Base-by-base conservation (phyloP, 1,140 invertebrate genomes). In the Cherax quadricarinatus region DNA sequence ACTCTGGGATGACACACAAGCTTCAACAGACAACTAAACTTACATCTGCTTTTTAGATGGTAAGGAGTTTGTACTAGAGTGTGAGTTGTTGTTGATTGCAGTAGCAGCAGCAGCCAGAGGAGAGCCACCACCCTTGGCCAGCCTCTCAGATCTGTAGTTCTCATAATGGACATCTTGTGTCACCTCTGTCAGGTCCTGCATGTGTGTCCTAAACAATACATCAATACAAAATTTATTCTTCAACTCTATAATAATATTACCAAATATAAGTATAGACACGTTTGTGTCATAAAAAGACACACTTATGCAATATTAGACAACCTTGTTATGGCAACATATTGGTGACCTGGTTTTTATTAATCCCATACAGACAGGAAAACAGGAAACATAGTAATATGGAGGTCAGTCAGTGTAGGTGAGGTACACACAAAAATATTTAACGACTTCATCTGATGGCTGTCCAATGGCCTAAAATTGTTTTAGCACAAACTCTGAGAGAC, bases 121-220 rank as follows among this genome's bases (percentile, higher is more conserved):
- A 48, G 91, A 70, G 10, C 66, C 75, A 21, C 86, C 92, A 57
- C 94, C 94, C 53, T 93, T 93, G 57, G 94, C 94, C 62, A 95
- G 83, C 78, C 95, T 91, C 94, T 94, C 94, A 18, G 94, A 95
- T 30, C 96, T 94, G 93, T 96, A 96, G 91, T 96, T 96, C 94
- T 96, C 96, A 93, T 96, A 96, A 94, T 96, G 96, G 5, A 96
- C 94, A 94, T 96, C 95, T 84, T 96, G 94, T 41, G 96, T 96
- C 0, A 96, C 95, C 93, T 96, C 96, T 80, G 96, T 95, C 79
- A 96, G 94, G 94, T 96, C 96, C 94, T 96, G 95, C 94, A 96
- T 95, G 94, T 96, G 95, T 12, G 95, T 95, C 70, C 95, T 94
- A 78, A 24, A 83, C 81, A 87, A 24, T 51, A 85, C 6, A 24